Conservation (phyloP, 64 coral and sea anemone genomes). For the Platygyra sinensis region DNA sequence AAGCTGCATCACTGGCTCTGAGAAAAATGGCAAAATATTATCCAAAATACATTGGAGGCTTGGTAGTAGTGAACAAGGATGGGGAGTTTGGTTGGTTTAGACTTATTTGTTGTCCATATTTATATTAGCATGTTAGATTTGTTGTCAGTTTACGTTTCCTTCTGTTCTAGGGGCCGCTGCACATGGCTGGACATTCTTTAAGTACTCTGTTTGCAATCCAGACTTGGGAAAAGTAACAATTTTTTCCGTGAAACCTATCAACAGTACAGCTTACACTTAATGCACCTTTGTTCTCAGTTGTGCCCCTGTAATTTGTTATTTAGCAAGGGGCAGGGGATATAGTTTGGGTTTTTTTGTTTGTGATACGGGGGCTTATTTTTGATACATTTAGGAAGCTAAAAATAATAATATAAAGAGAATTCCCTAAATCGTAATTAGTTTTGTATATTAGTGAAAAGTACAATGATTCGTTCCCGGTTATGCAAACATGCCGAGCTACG, state of each 20-base stretch:
- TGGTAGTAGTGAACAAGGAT: constrained; percentile 70
- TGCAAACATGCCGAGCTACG: too few species aligned
- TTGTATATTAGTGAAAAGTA: too few species aligned
- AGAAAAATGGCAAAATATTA: constrained; percentile 72
- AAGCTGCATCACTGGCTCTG: constrained; percentile 66
- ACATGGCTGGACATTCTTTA: constrained; percentile 63
- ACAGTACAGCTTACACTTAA: not conserved
- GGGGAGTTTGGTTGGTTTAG: constrained; percentile 74
- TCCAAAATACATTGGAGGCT: constrained; percentile 66
- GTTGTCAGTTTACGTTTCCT: not conserved
- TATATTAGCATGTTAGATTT: not conserved
- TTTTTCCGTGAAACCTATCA: constrained; percentile 52
- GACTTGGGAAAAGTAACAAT: constrained; percentile 39
- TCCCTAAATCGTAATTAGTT: too few species aligned
- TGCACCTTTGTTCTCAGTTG: not conserved
- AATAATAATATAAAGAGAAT: too few species aligned
- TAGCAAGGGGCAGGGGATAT: not conserved
- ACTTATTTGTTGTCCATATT: not conserved
- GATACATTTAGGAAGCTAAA: too few species aligned
- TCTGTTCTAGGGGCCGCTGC: constrained; percentile 57
- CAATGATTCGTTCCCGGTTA: too few species aligned
- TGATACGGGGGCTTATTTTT: too few species aligned
- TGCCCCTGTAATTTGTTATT: not conserved
- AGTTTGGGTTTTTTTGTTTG: too few species aligned
- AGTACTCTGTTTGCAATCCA: constrained; percentile 67